These are phyloP conservation scores for Chrosomus eos DNA, from an alignment of 2,797 vertebrate genomes.

Conservation along the genomic window DNA sequence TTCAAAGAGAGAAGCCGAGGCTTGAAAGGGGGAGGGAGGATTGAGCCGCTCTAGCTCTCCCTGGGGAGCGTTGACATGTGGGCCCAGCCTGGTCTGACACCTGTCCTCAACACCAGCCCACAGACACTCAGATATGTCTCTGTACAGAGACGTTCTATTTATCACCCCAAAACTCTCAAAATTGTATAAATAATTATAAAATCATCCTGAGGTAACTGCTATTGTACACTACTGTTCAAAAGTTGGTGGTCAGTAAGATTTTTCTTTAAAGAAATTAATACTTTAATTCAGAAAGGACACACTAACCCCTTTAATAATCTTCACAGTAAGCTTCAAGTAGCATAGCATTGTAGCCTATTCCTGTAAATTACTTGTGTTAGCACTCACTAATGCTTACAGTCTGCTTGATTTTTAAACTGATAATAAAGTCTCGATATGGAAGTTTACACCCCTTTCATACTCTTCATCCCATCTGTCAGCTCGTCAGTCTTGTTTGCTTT, in stretches of 20 bases:
- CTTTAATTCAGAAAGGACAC: too few relatives aligned
- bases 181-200: neutral
- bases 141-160: constrained; percentile 15
- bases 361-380: neutral
- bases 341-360: neutral
- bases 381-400: neutral
- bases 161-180: neutral
- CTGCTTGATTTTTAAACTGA: neutral
- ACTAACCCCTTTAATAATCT: neutral
- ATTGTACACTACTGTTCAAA: neutral
- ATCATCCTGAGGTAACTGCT: neutral
- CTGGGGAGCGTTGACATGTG: constrained; percentile 34
- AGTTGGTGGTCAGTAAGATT: neutral
- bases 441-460: neutral
- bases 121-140: neutral
- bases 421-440: neutral
- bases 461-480: neutral
- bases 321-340: neutral
- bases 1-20: constrained; percentile 20
- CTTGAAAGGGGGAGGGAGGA: constrained; percentile 25
- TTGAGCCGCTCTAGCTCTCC: neutral
- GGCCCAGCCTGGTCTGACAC: constrained; percentile 25
- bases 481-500: neutral
- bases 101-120: constrained; percentile 25
- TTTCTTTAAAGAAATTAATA: neutral